Conservation (phyloP, 2,113 vertebrate species). For the Pao palembangensis region DNA sequence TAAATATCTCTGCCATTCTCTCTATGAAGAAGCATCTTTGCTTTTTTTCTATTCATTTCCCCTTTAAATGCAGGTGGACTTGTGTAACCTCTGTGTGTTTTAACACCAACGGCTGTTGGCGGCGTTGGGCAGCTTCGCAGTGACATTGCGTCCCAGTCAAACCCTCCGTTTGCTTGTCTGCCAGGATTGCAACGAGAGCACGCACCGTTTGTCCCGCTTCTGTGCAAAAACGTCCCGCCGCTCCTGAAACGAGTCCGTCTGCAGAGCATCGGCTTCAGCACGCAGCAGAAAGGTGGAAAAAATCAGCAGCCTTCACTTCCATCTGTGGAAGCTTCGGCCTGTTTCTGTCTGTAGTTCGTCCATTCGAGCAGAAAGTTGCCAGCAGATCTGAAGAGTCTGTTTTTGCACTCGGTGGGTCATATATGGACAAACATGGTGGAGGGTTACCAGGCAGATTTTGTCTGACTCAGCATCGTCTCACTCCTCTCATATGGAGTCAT, state of each 20-base stretch:
- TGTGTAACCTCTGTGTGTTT: conserved; percentile 22
- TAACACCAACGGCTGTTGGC: conserved; percentile 9
- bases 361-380: neutral
- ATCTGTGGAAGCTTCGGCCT: neutral
- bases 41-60: neutral
- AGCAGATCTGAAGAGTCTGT: no score
- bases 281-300: conserved; percentile 2
- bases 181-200: conserved; percentile 25
- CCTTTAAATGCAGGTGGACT: conserved; percentile 16
- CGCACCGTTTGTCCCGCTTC: conserved; percentile 12
- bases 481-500: conserved; percentile 51
- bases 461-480: conserved; percentile 54
- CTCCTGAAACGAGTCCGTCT: conserved; percentile 10
- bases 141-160: conserved; percentile 12
- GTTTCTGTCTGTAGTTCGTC: neutral
- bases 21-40: no score
- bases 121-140: conserved; percentile 3
- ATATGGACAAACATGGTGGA: neutral
- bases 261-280: conserved; percentile 9
- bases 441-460: conserved; percentile 52
- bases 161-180: conserved; percentile 4
- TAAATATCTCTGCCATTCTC: neutral
- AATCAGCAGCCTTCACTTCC: conserved; percentile 6
- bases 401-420: no score
- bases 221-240: neutral